Percentiles rank a stretch among this genome's conserved stretches.
These are phyloP conservation scores for Microcaecilia unicolor DNA, from an alignment of 2,797 vertebrate species.

Conservation along the genomic window DNA sequence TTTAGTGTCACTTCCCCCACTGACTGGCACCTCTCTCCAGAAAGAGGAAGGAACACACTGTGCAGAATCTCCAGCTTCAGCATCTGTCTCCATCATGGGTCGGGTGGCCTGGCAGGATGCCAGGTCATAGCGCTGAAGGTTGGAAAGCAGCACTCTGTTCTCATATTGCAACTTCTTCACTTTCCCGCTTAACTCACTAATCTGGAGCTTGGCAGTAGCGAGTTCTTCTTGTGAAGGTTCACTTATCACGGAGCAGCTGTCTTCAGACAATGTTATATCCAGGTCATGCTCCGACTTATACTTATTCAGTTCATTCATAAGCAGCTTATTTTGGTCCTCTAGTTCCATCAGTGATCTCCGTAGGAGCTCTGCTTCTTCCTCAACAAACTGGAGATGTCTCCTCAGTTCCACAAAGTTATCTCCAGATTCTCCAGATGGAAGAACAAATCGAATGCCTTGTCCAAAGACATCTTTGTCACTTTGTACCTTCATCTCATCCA, in stretches of 20 bases:
- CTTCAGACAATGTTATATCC: slow-evolving; percentile 64
- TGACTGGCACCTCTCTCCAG: slow-evolving; percentile 52
- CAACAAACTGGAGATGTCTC: slow-evolving; percentile 93
- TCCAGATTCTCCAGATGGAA: slow-evolving; percentile 50
- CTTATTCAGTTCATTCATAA: slow-evolving; percentile 87
- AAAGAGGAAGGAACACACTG: slow-evolving; percentile 74
- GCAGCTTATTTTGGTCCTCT: slow-evolving; percentile 95
- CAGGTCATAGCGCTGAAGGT: slow-evolving; percentile 88
- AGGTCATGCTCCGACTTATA: slow-evolving; percentile 83
- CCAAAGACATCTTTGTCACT: slow-evolving; percentile 53
- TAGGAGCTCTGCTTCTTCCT: slow-evolving; percentile 93
- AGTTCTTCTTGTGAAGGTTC: slow-evolving; percentile 86
- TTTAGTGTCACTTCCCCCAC: slow-evolving; percentile 49
- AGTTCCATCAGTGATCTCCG: slow-evolving; percentile 86
- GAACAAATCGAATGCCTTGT: slow-evolving; percentile 49
- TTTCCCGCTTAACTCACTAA: slow-evolving; percentile 84
- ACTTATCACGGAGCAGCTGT: slow-evolving; percentile 74
- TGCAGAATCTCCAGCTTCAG: slow-evolving; percentile 82
- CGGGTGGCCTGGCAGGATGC: slow-evolving; percentile 78
- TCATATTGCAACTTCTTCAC: slow-evolving; percentile 96
- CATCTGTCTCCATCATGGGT: slow-evolving; percentile 80
- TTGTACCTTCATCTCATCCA: slow-evolving; percentile 89
- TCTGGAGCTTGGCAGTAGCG: slow-evolving; percentile 76
- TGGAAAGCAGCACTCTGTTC: slow-evolving; percentile 90
- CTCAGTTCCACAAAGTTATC: slow-evolving; percentile 85